Conservation (phyloP, 2,888 invertebrate species). For the Stenichneumon culpator region DNA sequence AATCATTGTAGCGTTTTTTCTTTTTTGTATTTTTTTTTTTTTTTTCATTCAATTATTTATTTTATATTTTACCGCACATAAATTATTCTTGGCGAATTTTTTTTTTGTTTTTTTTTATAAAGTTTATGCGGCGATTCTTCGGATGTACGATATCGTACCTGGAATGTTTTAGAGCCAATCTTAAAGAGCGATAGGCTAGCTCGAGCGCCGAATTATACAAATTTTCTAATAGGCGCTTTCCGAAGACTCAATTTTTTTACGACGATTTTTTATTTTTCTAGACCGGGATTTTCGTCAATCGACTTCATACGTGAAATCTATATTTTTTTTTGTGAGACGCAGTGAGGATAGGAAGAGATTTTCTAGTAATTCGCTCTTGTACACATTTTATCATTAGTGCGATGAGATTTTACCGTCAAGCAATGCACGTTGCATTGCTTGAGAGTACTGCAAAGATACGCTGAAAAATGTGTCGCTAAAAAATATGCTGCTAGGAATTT, state of each 20-base stretch:
- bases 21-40: neutral
- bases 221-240: neutral
- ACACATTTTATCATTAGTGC: too few relatives aligned
- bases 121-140: neutral
- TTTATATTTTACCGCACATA: neutral
- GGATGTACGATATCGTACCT: neutral
- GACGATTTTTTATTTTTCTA: neutral
- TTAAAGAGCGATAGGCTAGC: neutral
- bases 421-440: too few relatives aligned
- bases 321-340: neutral
- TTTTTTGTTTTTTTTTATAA: neutral
- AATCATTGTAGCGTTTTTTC: conserved; percentile 8
- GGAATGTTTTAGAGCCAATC: neutral
- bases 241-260: too few relatives aligned
- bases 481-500: too few relatives aligned
- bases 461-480: too few relatives aligned
- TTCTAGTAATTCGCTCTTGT: neutral
- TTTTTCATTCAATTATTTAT: neutral
- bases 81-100: neutral
- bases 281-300: neutral
- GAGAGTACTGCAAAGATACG: too few relatives aligned
- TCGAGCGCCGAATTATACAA: neutral
- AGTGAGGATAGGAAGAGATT: neutral
- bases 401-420: too few relatives aligned
- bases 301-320: neutral